Base-by-base conservation (phyloP, 2,888 invertebrate species). In the Thera obeliscata region DNA sequence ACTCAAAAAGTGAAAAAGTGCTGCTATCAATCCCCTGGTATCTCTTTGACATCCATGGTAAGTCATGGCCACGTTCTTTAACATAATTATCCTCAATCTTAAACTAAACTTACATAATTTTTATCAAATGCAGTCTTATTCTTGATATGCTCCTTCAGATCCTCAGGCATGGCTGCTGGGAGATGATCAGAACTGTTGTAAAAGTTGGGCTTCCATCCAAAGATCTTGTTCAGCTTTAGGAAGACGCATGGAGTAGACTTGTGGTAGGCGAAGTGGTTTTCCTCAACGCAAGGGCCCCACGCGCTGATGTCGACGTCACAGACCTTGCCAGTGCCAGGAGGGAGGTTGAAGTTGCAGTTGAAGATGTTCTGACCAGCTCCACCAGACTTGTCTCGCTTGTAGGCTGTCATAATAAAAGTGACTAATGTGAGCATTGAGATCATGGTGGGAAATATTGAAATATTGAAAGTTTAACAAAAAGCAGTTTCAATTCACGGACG, bases 211-310 rank as follows among this genome's bases (percentile, higher is more conserved):
- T 94, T 94, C 98, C 98, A 99, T 33, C 96, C 97, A 79, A 96
- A 98, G 81, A 98, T 98, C 95, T 97, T 98, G 93, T 99, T 99
- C 52, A 99, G 94, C 87, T 99, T 99, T 66, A 99, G 94, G 85
- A 99, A 97, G 73, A 99, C 95, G 89, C 99, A 99, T 0, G 99
- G 99, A 33, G 97, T 96, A 54, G 98, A 98, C 83, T 96, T 96
- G 85, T 97, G 97, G 89, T 98, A 99, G 69, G 98, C 98, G 88
- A 97, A 99, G 78, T 96, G 94, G 81, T 98, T 97, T 74, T 97
- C 97, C 76, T 96, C 96, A 9, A 96, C 96, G 88, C 99, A 99
- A 0, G 96, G 96, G 0, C 94, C 94, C 95, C 97, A 97, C 35
- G 95, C 94, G 79, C 96, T 95, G 61, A 98, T 96, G 81, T 98